Base-by-base conservation (phyloP, 2,113 vertebrate species). In the Sebastes schlegelii region DNA sequence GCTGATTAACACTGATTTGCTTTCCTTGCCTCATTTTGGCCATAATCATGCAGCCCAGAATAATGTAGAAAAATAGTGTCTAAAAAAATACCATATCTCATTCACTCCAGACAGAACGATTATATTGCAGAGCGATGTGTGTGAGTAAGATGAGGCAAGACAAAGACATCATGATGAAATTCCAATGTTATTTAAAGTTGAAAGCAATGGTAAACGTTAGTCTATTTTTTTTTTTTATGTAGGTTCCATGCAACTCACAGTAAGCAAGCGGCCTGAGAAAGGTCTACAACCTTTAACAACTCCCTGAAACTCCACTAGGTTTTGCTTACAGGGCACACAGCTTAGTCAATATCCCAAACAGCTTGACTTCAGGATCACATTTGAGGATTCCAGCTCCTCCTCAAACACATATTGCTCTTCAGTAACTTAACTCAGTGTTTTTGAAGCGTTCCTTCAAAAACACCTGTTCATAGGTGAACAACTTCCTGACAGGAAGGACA, bases 81-180 rank as follows among this genome's bases (percentile, higher is more conserved):
- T 7, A 49, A 11, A 65, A 4, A 51, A 63, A 19, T 13, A 51
- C 45, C 4, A 13, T 54, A 43, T 4, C 42, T 58, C n/a, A 48
- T 63, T 8, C 13, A 42, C 4, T 43, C n/a, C 34, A 61, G 46
- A 73, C 58, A 54, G 4, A 78, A 45, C 4, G 0, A n/a, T 40
- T 79, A 6, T 34, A 66, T 61, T 34, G 17, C 68, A 77, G 54
- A 66, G 58, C 1, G 1, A 5, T 49, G 61, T 73, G 51, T 73
- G 40, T 52, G 61, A 40, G 52, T 48, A 54, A 63, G 63, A 60
- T 55, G 72, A 79, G 58, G 45, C 72, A 82, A 75, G 70, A 43
- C 54, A 58, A 68, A 78, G 60, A 82, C 34, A 57, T 48, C 60
- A 70, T 73, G 63, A 65, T 70, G 64, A 61, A 76, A 69, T 13